These are phyloP conservation scores for Eupithecia subumbrata DNA, from an alignment of 2,888 invertebrate species.

Conservation along the genomic window DNA sequence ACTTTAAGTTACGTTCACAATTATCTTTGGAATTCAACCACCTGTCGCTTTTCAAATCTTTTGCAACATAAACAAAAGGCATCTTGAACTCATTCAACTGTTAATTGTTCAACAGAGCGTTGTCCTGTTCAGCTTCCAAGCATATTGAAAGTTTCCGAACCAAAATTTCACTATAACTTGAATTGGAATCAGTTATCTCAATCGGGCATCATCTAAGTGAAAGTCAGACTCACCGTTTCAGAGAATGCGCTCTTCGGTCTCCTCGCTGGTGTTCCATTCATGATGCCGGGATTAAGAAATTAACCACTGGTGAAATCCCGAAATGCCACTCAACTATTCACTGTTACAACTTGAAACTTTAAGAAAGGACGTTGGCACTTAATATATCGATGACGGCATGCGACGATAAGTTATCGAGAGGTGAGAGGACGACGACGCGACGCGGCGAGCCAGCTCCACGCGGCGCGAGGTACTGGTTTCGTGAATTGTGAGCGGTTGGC, in stretches of 20 bases:
- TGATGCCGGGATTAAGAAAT: constrained; percentile 69
- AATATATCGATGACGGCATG: constrained; percentile 82
- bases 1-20: background rate
- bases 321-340: constrained; percentile 67
- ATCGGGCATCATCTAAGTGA: constrained; percentile 43
- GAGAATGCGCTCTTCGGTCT: constrained; percentile 80
- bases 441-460: constrained; percentile 63
- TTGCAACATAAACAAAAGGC: constrained; percentile 5
- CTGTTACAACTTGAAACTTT: constrained; percentile 58
- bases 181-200: constrained; percentile 39
- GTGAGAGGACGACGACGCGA: constrained; percentile 44
- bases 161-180: constrained; percentile 14
- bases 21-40: background rate
- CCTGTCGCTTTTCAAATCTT: constrained; percentile 15
- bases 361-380: constrained; percentile 53
- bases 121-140: background rate
- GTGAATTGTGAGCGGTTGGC: constrained; percentile 24
- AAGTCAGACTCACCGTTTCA: constrained; percentile 67
- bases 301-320: constrained; percentile 58
- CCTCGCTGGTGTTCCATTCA: constrained; percentile 80
- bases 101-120: background rate
- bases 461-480: constrained; percentile 66
- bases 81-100: background rate
- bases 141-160: background rate
- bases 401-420: constrained; percentile 80